Conservation (phyloP, 2,888 invertebrate species). For the Isoperla grammatica region DNA sequence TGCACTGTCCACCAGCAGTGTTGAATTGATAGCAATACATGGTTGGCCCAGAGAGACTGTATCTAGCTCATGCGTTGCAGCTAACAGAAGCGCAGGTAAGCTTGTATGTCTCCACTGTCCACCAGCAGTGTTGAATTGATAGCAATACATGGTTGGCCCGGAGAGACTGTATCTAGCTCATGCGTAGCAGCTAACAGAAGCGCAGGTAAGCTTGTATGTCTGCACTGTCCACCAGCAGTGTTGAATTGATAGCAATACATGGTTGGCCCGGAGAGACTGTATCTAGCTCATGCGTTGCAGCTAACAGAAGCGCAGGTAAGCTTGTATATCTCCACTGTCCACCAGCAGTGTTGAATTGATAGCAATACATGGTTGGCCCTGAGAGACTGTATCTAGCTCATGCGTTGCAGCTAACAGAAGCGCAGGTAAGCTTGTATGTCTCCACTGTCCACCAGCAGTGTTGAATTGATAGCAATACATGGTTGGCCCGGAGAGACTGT, state of each 20-base stretch:
- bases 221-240: too few relatives aligned
- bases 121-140: slow-evolving; percentile 89
- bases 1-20: slow-evolving; percentile 70
- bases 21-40: slow-evolving; percentile 96
- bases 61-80: slow-evolving; percentile 81
- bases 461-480: slow-evolving; percentile 96
- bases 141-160: slow-evolving; percentile 98
- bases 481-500: slow-evolving; percentile 93
- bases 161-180: slow-evolving; percentile 89
- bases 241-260: slow-evolving; percentile 96
- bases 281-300: slow-evolving; percentile 81
- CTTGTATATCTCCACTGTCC: too few relatives aligned
- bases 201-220: slow-evolving; percentile 61
- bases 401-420: slow-evolving; percentile 78
- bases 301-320: slow-evolving; percentile 83
- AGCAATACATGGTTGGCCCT: slow-evolving; percentile 98
- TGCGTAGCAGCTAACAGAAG: slow-evolving; percentile 78
- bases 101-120: slow-evolving; percentile 40
- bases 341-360: slow-evolving; percentile 92
- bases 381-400: slow-evolving; percentile 89
- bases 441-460: too few relatives aligned
- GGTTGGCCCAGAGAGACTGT: slow-evolving; percentile 93
- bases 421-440: slow-evolving; percentile 80
- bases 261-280: slow-evolving; percentile 93
- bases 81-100: slow-evolving; percentile 83